Percentiles rank a stretch among this genome's conserved stretches.
These are phyloP conservation scores for Sphaerophoria rueppellii DNA, from an alignment of 2,888 invertebrate genomes.

Conservation along the genomic window DNA sequence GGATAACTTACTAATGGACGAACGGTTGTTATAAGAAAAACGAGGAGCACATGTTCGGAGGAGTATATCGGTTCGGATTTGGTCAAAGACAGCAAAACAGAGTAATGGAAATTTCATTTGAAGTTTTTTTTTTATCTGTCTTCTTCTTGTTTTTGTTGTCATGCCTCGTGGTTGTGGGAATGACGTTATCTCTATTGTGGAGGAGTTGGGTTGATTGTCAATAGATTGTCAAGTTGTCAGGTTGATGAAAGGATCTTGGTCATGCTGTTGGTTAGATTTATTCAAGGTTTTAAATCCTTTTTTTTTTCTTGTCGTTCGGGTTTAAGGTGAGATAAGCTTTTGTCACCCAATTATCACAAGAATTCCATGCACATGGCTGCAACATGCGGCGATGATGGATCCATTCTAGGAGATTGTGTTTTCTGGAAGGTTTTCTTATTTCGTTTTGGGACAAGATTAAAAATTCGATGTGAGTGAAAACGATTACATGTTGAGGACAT, in stretches of 20 bases:
- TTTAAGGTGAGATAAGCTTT: slow-evolving; percentile 3
- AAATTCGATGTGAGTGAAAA: slow-evolving; percentile 45
- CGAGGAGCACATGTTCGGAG: slow-evolving; percentile 63
- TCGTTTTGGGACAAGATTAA: not conserved
- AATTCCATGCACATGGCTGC: slow-evolving; percentile 13
- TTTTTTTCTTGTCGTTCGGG: not conserved
- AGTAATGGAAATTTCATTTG: slow-evolving; percentile 70
- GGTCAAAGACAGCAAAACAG: slow-evolving; percentile 38
- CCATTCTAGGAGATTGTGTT: slow-evolving; percentile 49
- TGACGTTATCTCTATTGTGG: slow-evolving; percentile 6
- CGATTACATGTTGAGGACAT: slow-evolving; percentile 56
- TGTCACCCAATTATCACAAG: slow-evolving; percentile 61
- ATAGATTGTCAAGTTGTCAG: slow-evolving; percentile 57
- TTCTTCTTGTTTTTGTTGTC: not conserved
- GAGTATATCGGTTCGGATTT: slow-evolving; percentile 50
- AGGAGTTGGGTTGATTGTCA: slow-evolving; percentile 30
- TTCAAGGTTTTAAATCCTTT: slow-evolving; percentile 23
- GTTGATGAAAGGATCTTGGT: slow-evolving; percentile 50
- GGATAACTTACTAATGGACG: not conserved
- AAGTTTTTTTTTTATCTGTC: slow-evolving; percentile 17
- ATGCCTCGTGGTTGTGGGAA: slow-evolving; percentile 14
- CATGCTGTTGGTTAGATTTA: slow-evolving; percentile 31
- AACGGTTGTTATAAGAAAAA: slow-evolving; percentile 39
- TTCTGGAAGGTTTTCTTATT: not conserved
- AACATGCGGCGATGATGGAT: slow-evolving; percentile 37